Conservation (phyloP, 2,113 vertebrate species). For the Chitala chitala region DNA sequence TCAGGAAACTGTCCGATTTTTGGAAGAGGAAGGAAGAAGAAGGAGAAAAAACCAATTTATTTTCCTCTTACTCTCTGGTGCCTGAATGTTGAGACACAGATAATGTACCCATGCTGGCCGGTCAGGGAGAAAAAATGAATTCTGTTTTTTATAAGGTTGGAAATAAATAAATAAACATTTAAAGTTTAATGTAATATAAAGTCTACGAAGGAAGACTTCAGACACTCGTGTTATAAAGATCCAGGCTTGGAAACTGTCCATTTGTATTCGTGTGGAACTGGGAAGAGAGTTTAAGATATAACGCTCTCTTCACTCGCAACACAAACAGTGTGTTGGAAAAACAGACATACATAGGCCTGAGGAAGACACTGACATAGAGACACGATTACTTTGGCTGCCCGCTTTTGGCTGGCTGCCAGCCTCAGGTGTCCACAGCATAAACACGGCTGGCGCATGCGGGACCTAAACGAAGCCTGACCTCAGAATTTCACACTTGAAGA, state of each 20-base stretch:
- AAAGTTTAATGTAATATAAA: background rate
- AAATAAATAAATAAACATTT: background rate
- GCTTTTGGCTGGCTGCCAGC: too few relatives aligned
- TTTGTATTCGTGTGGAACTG: conserved; percentile 13
- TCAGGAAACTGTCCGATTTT: conserved; percentile 43
- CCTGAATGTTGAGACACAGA: conserved; percentile 19
- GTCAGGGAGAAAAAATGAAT: background rate
- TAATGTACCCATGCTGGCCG: background rate
- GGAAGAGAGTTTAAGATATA: background rate
- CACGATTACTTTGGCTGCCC: too few relatives aligned
- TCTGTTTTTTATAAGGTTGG: background rate
- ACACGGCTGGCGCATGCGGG: too few relatives aligned
- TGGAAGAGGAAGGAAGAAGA: conserved; percentile 22
- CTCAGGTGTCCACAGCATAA: too few relatives aligned
- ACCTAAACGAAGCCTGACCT: too few relatives aligned
- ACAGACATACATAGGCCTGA: background rate
- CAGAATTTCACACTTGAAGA: background rate
- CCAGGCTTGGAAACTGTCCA: background rate
- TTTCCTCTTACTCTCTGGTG: background rate
- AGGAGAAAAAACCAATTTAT: conserved; percentile 15
- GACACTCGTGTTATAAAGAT: background rate
- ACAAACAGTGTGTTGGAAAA: background rate
- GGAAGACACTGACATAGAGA: background rate
- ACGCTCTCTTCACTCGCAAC: background rate
- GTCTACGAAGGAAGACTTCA: background rate